These are phyloP conservation scores for Stomorhina lunata DNA, from an alignment of 2,888 invertebrate genomes.

Conservation along the genomic window DNA sequence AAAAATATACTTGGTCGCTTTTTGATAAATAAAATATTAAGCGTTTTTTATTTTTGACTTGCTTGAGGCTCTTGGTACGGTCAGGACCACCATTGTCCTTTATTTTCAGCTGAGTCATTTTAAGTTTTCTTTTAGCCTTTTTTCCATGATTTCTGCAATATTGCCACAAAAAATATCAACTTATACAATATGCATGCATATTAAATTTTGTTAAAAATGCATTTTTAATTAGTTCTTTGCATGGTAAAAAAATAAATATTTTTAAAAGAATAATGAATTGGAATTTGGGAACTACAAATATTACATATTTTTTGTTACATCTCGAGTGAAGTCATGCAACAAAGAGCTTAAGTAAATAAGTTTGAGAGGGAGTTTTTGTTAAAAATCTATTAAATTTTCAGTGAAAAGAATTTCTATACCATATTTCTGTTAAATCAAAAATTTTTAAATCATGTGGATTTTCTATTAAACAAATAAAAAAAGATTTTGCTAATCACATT, in stretches of 20 bases:
- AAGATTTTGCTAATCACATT: no score
- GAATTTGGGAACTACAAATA: not conserved
- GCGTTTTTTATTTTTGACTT: constrained; percentile 2
- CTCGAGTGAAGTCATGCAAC: not conserved
- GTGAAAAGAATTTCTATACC: not conserved
- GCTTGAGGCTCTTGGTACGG: constrained; percentile 58
- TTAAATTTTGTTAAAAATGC: constrained; percentile 60
- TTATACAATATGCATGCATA: constrained; percentile 65
- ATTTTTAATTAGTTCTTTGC: constrained; percentile 62
- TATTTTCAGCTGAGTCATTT: constrained; percentile 23
- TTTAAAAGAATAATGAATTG: constrained; percentile 33
- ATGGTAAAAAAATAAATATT: constrained; percentile 32
- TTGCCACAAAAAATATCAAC: constrained; percentile 25
- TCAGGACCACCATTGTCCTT: constrained; percentile 21
- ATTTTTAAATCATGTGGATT: no score
- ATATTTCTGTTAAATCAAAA: not conserved
- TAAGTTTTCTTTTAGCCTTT: constrained; percentile 32
- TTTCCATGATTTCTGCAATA: not conserved
- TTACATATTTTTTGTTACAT: not conserved
- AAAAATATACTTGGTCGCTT: not conserved
- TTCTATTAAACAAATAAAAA: no score
- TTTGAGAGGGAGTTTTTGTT: not conserved
- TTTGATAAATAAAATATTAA: not conserved
- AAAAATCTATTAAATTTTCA: not conserved
- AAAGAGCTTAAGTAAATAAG: constrained; percentile 20